Percentiles rank a stretch among this genome's conserved stretches.
phyloP scores from a whole-genome alignment of 2,888 invertebrate genomes.

The Callosobruchus maculatus region DNA sequence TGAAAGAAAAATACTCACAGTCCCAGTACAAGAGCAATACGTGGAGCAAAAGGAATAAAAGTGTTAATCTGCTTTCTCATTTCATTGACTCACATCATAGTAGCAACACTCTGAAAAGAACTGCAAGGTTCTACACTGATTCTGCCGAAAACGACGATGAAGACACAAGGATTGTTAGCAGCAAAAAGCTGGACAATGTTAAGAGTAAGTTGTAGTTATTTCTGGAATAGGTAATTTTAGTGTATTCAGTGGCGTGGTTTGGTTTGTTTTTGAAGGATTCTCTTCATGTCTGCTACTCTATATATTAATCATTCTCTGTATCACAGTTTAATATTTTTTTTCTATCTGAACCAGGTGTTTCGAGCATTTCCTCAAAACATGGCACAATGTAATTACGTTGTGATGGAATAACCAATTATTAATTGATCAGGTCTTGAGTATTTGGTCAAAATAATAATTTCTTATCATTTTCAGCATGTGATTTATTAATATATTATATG shows the following conservation, averaged over 20 bases:
- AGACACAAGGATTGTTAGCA: conserved; percentile 10
- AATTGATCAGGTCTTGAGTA: no score
- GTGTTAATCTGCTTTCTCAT: conserved; percentile 58
- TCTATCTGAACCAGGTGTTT: no score
- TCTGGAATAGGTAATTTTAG: background rate
- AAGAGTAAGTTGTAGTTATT: conserved; percentile 27
- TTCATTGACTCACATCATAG: conserved; percentile 36
- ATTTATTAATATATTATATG: no score
- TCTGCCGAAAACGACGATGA: conserved; percentile 17
- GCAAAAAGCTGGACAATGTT: conserved; percentile 20
- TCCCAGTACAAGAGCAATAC: conserved; percentile 14
- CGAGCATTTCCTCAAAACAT: no score
- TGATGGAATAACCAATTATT: no score
- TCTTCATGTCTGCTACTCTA: no score
- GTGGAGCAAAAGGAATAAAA: conserved; percentile 52
- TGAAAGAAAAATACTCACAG: conserved; percentile 27
- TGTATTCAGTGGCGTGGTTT: background rate
- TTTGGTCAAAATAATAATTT: no score
- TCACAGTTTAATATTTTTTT: no score
- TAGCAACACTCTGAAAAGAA: conserved; percentile 23
- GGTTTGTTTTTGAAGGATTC: no score
- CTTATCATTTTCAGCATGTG: no score
- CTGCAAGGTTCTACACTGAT: conserved; percentile 29
- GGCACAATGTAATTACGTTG: no score
- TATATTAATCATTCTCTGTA: no score